Evolutionary conservation across 2,113 vertebrate genomes (phyloP).

Genomic region (Trochalopteron elliotii): DNA sequence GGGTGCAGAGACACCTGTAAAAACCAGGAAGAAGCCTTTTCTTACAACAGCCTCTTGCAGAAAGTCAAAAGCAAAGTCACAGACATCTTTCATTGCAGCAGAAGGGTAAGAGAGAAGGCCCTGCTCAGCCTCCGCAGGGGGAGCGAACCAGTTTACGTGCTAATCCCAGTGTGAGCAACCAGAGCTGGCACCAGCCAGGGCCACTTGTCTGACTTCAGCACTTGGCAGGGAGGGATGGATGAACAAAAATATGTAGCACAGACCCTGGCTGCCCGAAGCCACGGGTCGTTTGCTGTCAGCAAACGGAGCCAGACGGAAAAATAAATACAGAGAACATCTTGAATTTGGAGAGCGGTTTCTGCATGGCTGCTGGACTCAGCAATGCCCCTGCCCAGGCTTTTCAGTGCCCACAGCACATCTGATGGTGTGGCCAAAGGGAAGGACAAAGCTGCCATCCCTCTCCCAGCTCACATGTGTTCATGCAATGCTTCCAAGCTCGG

Average conservation of each 20-base stretch:
- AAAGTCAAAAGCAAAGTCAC: constrained; percentile 48
- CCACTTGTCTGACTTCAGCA: constrained; percentile 72
- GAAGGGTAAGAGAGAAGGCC: constrained; percentile 55
- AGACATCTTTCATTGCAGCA: constrained; percentile 23
- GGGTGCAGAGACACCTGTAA: neutral
- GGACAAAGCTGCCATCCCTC: neutral
- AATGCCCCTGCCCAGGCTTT: neutral
- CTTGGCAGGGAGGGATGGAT: constrained; percentile 58
- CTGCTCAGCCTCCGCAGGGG: neutral
- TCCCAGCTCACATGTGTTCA: neutral
- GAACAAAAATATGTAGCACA: neutral
- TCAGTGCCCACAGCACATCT: neutral
- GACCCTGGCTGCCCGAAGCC: neutral
- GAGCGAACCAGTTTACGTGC: constrained; percentile 43
- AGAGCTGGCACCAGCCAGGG: constrained; percentile 54
- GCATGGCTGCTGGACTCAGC: neutral
- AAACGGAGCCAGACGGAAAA: neutral
- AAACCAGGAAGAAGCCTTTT: neutral
- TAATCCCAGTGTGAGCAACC: constrained; percentile 78
- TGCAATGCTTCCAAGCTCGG: neutral
- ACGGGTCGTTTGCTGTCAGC: neutral
- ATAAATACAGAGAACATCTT: neutral
- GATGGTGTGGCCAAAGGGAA: neutral
- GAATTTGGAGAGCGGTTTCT: neutral
- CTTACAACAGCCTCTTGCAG: neutral